Percentiles rank a stretch among this genome's conserved stretches.
These are phyloP conservation scores for Ploceus nigricollis DNA, from an alignment of 2,113 vertebrate genomes.

Conservation along the genomic window DNA sequence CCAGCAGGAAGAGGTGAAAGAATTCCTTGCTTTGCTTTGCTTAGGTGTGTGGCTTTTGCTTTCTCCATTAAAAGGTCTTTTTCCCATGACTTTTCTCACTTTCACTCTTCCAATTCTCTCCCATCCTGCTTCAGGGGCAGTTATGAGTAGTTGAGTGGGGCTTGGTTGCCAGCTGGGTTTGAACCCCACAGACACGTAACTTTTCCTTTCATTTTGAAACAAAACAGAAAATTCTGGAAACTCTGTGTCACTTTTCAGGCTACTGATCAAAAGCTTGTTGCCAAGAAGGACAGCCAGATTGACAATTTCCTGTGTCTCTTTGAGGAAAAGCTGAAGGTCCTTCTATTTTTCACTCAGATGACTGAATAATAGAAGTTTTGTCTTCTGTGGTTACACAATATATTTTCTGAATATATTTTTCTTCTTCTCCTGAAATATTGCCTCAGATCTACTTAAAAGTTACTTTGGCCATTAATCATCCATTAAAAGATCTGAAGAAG, in stretches of 20 bases:
- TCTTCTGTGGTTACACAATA: not conserved
- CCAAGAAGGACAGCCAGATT: not conserved
- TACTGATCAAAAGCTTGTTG: not conserved
- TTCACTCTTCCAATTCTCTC: not conserved
- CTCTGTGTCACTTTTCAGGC: not conserved
- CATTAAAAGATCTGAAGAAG: not conserved
- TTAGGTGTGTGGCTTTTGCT: rapidly evolving
- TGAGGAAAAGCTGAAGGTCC: not conserved
- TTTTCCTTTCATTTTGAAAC: not conserved
- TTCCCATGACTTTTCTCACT: not conserved
- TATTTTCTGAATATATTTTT: not conserved
- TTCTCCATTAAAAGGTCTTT: not conserved
- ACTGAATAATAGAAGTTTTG: not conserved
- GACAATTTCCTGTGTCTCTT: not conserved
- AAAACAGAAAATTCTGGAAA: not conserved
- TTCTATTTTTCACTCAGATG: not conserved
- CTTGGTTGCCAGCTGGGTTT: not conserved
- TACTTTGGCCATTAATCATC: not conserved
- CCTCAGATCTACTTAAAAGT: not conserved
- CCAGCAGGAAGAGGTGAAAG: not conserved
- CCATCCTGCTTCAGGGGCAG: not conserved
- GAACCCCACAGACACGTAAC: too few relatives aligned
- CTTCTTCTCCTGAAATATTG: not conserved
- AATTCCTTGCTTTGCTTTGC: not conserved
- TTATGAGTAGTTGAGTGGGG: not conserved